phyloP scores from a whole-genome alignment of 92 coral and sea anemone genomes.

The Parazoanthus swiftii region DNA sequence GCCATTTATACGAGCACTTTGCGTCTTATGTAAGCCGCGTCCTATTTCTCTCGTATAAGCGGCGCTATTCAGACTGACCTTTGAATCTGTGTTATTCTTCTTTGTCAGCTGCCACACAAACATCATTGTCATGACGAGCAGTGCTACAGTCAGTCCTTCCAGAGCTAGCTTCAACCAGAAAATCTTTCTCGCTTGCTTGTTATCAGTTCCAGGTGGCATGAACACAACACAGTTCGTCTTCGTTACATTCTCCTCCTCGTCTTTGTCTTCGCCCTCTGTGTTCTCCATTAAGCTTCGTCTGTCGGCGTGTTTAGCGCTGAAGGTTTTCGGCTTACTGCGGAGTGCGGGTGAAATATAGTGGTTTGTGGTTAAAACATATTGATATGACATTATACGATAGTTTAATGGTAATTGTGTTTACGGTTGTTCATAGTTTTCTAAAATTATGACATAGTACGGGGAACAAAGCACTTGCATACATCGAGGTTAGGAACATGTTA shows the following conservation, averaged over 20 bases:
- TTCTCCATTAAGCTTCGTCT: conserved; percentile 16
- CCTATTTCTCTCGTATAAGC: no score
- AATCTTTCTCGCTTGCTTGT: conserved; percentile 49
- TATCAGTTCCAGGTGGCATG: conserved; percentile 2
- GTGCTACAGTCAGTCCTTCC: conserved; percentile 51
- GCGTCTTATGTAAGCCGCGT: no score
- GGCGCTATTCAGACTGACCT: conserved; percentile 36
- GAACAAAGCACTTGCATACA: no score
- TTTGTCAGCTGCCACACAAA: conserved; percentile 80
- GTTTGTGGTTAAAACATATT: no score
- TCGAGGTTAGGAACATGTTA: no score
- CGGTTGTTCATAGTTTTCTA: no score
- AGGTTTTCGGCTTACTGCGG: neutral
- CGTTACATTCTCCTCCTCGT: neutral
- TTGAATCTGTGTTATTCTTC: neutral
- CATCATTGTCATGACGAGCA: conserved; percentile 60
- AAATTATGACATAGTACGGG: no score
- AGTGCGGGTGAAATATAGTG: neutral
- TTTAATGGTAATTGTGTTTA: neutral
- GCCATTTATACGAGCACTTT: no score
- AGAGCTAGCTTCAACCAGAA: conserved; percentile 68
- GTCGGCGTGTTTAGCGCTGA: neutral
- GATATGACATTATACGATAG: no score
- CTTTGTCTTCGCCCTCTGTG: conserved; percentile 21
- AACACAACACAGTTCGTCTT: conserved; percentile 4